Percentiles rank a stretch among this genome's conserved stretches.
Evolutionary conservation across 2,113 vertebrate species (phyloP).

Genomic region (Athene cunicularia): DNA sequence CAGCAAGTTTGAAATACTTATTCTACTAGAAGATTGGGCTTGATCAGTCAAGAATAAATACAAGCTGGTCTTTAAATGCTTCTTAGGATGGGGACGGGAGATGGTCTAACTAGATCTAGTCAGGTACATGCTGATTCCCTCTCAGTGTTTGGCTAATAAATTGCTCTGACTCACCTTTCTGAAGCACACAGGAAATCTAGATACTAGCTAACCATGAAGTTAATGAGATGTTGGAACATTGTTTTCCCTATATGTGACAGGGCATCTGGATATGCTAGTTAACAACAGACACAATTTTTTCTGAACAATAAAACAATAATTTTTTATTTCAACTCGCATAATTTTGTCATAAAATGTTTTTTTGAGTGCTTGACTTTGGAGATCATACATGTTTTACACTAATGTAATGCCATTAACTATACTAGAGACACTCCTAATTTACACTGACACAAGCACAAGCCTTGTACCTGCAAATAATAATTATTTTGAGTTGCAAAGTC

Average conservation of each 20-base stretch:
- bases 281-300: not conserved
- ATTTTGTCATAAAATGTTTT: not conserved
- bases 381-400: not conserved
- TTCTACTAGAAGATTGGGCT: not conserved
- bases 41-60: not conserved
- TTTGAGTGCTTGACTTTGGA: not conserved
- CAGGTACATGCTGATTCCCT: not conserved
- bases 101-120: not conserved
- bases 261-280: not conserved
- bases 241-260: not conserved
- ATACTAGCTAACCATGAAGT: not conserved
- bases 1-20: not conserved
- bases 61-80: not conserved
- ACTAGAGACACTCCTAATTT: not conserved
- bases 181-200: not conserved
- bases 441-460: not conserved
- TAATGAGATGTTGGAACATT: not conserved
- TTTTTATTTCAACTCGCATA: not conserved
- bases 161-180: not conserved
- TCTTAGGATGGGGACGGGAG: not conserved
- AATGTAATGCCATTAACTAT: not conserved
- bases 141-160: not conserved
- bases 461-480: not conserved
- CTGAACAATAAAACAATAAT: not conserved
- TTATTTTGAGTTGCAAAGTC: not conserved